Evolutionary conservation across 2,113 vertebrate species (phyloP).

Genomic region (Neoarius graeffei): DNA sequence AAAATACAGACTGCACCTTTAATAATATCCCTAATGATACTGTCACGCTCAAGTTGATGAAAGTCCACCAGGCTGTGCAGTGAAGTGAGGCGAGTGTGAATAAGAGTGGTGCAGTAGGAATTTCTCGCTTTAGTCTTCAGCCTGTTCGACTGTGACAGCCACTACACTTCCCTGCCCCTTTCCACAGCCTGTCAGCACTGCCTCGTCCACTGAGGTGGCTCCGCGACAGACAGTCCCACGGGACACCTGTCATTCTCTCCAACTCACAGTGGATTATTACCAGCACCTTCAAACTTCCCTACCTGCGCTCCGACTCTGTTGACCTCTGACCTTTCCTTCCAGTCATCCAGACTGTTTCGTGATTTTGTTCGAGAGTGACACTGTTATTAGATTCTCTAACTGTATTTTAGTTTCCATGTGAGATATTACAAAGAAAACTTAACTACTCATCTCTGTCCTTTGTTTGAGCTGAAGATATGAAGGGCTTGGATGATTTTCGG

Average conservation of each 20-base stretch:
- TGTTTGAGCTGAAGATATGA: constrained; percentile 29
- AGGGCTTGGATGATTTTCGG: constrained; percentile 53
- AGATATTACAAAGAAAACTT: constrained; percentile 34
- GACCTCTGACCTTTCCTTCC: constrained; percentile 32
- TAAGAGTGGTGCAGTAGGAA: neutral
- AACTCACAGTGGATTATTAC: neutral
- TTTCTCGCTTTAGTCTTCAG: neutral
- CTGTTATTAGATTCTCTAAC: constrained; percentile 31
- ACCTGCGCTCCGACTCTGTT: neutral
- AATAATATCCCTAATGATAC: neutral
- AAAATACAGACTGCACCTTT: neutral
- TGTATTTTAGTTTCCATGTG: constrained; percentile 37
- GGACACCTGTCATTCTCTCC: constrained; percentile 27
- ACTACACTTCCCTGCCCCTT: neutral
- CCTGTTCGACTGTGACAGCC: constrained; percentile 15
- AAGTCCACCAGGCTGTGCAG: neutral
- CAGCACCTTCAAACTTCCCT: neutral
- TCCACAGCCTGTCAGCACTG: constrained; percentile 4
- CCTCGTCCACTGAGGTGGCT: neutral
- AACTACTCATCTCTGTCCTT: constrained; percentile 28
- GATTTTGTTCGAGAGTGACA: constrained; percentile 15
- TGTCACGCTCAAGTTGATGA: neutral
- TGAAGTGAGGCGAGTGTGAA: neutral
- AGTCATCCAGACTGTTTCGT: constrained; percentile 26
- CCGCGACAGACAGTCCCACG: constrained; percentile 14